Conservation (phyloP, 2,888 invertebrate genomes). For the Saturnia japonica region DNA sequence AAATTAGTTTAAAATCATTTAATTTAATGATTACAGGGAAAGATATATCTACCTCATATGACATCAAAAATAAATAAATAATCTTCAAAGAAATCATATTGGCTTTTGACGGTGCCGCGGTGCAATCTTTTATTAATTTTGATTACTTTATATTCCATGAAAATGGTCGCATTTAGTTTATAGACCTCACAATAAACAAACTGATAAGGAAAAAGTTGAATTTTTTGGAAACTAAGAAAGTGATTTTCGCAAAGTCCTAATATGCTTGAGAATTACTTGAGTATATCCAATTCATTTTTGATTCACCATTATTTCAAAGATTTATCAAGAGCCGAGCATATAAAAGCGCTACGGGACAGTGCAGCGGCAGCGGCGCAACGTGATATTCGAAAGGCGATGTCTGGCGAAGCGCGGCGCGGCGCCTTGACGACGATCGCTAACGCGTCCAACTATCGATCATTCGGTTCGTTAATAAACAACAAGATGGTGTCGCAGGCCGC, state of each 20-base stretch:
- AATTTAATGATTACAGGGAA: too few relatives aligned
- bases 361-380: too few relatives aligned
- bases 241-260: not conserved
- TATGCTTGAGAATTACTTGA: not conserved
- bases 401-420: slow-evolving; percentile 38
- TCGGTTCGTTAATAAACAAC: slow-evolving; percentile 83
- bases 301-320: not conserved
- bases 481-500: slow-evolving; percentile 77
- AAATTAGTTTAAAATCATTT: not conserved
- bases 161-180: too few relatives aligned
- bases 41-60: not conserved
- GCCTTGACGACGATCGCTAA: slow-evolving; percentile 74
- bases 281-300: not conserved
- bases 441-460: slow-evolving; percentile 82
- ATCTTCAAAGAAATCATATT: not conserved
- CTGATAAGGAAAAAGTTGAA: too few relatives aligned
- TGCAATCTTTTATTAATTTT: not conserved
- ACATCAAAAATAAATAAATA: not conserved
- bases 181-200: too few relatives aligned
- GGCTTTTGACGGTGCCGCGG: not conserved
- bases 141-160: not conserved
- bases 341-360: not conserved
- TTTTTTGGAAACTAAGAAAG: too few relatives aligned
- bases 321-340: not conserved
- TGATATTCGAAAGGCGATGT: slow-evolving; percentile 72